Percentiles rank a stretch among this genome's conserved stretches.
Evolutionary conservation across 2,113 vertebrate genomes (phyloP).

Genomic region (Lasiurus borealis): DNA sequence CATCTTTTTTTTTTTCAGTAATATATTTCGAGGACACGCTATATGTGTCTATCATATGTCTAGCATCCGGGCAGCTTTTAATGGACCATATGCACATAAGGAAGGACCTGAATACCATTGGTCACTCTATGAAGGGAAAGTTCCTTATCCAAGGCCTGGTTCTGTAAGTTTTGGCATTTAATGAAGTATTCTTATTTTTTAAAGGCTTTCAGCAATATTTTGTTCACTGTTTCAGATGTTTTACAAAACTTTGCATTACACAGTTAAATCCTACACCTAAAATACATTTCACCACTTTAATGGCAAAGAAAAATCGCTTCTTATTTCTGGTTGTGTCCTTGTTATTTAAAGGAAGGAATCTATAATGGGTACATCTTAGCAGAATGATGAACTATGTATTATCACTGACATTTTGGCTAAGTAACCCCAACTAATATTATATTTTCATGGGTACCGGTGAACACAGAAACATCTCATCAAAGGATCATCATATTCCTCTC

Average conservation of each 20-base stretch:
- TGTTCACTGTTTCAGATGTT: background rate
- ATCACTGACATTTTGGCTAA: background rate
- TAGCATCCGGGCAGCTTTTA: constrained; percentile 95
- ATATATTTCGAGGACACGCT: constrained; percentile 97
- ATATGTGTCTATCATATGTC: constrained; percentile 97
- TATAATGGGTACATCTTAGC: background rate
- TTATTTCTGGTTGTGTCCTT: background rate
- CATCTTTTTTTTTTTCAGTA: constrained; percentile 82
- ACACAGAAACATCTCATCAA: background rate
- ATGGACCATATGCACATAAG: constrained; percentile 95
- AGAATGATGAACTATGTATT: background rate
- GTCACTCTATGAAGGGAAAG: constrained; percentile 94
- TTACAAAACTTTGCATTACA: background rate
- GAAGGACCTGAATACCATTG: constrained; percentile 97
- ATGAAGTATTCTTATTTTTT: background rate
- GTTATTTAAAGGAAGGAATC: background rate
- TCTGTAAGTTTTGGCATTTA: constrained; percentile 90
- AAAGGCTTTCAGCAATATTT: background rate
- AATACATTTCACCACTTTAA: background rate
- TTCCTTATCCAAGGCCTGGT: constrained; percentile 97
- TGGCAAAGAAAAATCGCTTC: background rate
- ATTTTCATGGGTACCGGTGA: background rate
- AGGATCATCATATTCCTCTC: background rate
- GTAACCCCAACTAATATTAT: background rate
- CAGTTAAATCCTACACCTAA: background rate